Evolutionary conservation across 2,797 vertebrate genomes (phyloP).

Genomic region (Sandelia bainsii): DNA sequence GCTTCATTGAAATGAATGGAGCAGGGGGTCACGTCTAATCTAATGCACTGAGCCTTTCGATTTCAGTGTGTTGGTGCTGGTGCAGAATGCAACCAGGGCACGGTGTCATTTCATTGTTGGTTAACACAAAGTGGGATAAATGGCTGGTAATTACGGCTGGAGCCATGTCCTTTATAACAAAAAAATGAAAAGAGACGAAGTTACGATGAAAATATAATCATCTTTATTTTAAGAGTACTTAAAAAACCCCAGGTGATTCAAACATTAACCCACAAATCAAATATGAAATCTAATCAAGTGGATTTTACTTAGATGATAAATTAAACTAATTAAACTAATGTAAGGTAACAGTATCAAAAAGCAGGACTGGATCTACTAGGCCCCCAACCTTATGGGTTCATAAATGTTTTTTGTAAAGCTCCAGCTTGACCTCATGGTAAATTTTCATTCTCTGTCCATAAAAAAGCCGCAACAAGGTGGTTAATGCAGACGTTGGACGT

Average conservation of each 20-base stretch:
- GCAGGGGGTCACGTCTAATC: constrained; percentile 51
- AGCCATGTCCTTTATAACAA: not conserved
- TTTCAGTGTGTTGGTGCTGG: constrained; percentile 3
- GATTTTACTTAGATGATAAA: not conserved
- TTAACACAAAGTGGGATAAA: constrained; percentile 63
- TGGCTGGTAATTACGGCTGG: constrained; percentile 40
- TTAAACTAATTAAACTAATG: no score
- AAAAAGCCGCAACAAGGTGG: no score
- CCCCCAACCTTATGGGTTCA: no score
- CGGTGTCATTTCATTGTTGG: constrained; percentile 24
- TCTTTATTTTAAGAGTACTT: not conserved
- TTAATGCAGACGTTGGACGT: no score
- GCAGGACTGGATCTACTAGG: no score
- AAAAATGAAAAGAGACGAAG: not conserved
- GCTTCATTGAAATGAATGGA: constrained; percentile 55
- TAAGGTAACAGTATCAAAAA: no score
- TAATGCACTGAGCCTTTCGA: constrained; percentile 11
- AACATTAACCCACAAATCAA: not conserved
- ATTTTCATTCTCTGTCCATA: no score
- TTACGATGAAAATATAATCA: not conserved
- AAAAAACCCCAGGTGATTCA: not conserved
- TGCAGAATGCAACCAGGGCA: constrained; percentile 26
- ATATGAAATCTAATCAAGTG: not conserved
- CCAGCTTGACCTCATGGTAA: no score
- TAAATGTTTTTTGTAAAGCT: no score